Conservation (phyloP, 2,888 invertebrate species). For the Folsomia manolachei region DNA sequence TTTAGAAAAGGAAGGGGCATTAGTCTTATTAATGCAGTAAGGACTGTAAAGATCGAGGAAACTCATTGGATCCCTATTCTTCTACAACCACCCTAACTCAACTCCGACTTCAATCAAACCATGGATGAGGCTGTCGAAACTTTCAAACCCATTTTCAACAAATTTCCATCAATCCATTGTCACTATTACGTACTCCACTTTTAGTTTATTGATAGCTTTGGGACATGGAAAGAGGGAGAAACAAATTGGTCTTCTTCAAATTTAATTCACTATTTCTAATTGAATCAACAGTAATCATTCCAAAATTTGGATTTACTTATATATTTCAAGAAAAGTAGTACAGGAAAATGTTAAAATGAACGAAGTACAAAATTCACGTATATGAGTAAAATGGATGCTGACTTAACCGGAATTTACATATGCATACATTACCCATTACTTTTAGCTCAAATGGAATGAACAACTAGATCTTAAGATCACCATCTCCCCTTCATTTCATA, state of each 20-base stretch:
- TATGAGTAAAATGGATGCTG: neutral
- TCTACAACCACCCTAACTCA: neutral
- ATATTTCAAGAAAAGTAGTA: neutral
- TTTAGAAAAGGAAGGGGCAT: conserved; percentile 18
- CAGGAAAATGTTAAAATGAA: neutral
- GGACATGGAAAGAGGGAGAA: neutral
- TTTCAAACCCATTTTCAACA: neutral
- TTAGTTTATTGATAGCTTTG: too few species aligned
- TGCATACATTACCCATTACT: neutral
- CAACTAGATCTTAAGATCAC: neutral
- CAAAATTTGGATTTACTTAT: neutral
- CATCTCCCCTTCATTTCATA: neutral
- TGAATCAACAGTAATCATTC: neutral
- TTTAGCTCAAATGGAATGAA: neutral
- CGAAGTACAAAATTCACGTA: neutral
- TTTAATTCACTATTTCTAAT: neutral
- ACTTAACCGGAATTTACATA: neutral
- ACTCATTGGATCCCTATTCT: neutral
- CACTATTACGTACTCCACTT: neutral
- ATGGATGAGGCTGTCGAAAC: neutral
- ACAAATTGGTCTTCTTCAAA: neutral
- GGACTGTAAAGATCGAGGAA: neutral
- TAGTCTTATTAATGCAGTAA: conserved; percentile 14
- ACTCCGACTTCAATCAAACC: neutral
- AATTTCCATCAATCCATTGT: neutral